A percentile compares a stretch with the other conserved stretches of the same genome.
Evolutionary conservation across 2,888 invertebrate genomes (phyloP).

Genomic region (Tetrapedia diversipes): DNA sequence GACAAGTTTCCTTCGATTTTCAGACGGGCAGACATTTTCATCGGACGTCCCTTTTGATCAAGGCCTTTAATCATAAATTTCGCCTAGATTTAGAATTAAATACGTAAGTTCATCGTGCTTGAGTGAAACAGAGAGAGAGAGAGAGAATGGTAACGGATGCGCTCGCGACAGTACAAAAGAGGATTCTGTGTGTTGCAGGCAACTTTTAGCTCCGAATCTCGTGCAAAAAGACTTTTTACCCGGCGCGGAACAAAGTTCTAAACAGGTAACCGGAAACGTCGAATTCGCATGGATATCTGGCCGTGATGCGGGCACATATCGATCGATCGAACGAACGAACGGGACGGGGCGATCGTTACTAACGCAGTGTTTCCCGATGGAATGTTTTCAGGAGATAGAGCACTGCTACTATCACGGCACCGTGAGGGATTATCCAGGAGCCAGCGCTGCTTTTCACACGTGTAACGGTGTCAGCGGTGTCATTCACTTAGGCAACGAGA

Average conservation of each 20-base stretch:
- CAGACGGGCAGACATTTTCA: constrained; percentile 97
- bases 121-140: too few species aligned
- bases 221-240: constrained; percentile 95
- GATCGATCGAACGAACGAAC: background rate
- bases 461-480: constrained; percentile 99
- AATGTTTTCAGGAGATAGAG: constrained; percentile 91
- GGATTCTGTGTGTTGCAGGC: constrained; percentile 86
- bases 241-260: constrained; percentile 92
- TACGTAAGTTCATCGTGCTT: constrained; percentile 92
- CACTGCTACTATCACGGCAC: constrained; percentile 99
- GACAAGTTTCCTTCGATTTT: constrained; percentile 73
- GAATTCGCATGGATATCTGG: too few species aligned
- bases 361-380: background rate
- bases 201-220: constrained; percentile 96
- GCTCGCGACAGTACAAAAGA: too few species aligned
- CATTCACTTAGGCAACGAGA: constrained; percentile 98
- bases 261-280: constrained; percentile 86
- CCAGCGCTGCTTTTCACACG: constrained; percentile 98
- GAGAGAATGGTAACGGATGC: too few species aligned
- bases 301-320: too few species aligned
- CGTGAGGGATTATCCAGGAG: constrained; percentile 98
- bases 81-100: constrained; percentile 97
- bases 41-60: constrained; percentile 96
- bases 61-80: constrained; percentile 98
- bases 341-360: too few species aligned